Evolutionary conservation across 37 sponge, comb jelly and placozoan species (phyloP).

Genomic region (Haliclona indistincta): DNA sequence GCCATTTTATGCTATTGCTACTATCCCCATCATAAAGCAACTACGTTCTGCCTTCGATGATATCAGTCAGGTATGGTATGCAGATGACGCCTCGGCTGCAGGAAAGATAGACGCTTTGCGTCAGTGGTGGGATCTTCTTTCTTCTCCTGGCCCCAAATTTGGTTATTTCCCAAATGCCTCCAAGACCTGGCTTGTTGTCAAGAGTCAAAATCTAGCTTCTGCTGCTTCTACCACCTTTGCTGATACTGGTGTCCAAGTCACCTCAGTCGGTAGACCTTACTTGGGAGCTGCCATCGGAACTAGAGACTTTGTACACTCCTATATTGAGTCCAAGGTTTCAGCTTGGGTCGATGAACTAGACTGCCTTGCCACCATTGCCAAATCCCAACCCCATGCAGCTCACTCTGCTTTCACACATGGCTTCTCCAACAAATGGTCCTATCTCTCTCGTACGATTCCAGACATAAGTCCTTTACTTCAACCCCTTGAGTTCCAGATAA

Average conservation of each 20-base stretch:
- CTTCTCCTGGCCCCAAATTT: background rate
- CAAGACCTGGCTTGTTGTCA: slow-evolving; percentile 19
- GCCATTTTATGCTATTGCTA: slow-evolving; percentile 31
- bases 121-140: slow-evolving; percentile 33
- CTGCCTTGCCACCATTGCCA: background rate
- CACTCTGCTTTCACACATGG: slow-evolving; percentile 13
- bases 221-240: slow-evolving; percentile 11
- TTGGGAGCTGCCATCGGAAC: slow-evolving; percentile 5
- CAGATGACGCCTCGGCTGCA: slow-evolving; percentile 36
- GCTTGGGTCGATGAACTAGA: slow-evolving; percentile 17
- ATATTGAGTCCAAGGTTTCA: slow-evolving; percentile 5
- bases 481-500: slow-evolving; percentile 19
- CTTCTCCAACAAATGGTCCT: slow-evolving; percentile 5
- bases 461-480: slow-evolving; percentile 1
- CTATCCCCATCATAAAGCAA: slow-evolving; percentile 12
- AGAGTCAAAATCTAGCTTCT: slow-evolving; percentile 12
- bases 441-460: slow-evolving; percentile 12
- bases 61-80: slow-evolving; percentile 31
- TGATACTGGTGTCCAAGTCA: slow-evolving; percentile 15
- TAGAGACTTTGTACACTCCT: background rate
- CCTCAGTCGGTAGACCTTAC: slow-evolving; percentile 10
- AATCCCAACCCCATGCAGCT: slow-evolving; percentile 20
- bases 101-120: slow-evolving; percentile 2
- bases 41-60: background rate
- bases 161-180: slow-evolving; percentile 20